Evolutionary conservation across 2,113 vertebrate species (phyloP).

Genomic region (Syngnathus typhle): DNA sequence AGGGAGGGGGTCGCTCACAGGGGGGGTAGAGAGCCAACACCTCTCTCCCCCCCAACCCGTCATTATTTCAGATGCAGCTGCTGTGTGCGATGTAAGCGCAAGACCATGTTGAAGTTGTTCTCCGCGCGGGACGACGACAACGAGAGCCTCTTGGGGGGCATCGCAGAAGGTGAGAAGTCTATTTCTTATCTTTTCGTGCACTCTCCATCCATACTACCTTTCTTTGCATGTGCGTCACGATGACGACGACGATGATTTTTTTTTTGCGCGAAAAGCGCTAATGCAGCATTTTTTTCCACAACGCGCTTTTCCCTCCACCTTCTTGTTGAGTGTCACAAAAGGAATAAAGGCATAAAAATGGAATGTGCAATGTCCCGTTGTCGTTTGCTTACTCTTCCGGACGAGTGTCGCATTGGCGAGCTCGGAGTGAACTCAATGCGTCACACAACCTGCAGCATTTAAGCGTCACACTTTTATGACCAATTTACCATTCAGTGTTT

Average conservation of each 20-base stretch:
- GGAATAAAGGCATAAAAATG: neutral
- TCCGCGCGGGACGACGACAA: slow-evolving; percentile 66
- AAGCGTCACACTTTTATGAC: neutral
- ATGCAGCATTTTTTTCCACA: slow-evolving; percentile 45
- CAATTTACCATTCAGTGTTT: neutral
- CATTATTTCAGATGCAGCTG: slow-evolving; percentile 17
- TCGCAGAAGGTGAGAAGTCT: slow-evolving; percentile 57
- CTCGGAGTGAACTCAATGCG: slow-evolving; percentile 57
- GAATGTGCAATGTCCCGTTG: neutral
- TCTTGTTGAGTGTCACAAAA: neutral
- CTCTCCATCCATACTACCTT: neutral
- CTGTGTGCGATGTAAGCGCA: slow-evolving; percentile 35
- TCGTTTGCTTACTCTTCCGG: slow-evolving; percentile 6
- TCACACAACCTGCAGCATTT: slow-evolving; percentile 31
- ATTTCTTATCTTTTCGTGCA: neutral
- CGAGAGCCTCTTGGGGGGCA: slow-evolving; percentile 62
- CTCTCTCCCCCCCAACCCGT: slow-evolving; percentile 28
- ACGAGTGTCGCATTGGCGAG: slow-evolving; percentile 72
- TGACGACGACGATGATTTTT: slow-evolving; percentile 27
- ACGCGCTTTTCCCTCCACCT: no score
- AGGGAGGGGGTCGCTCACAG: slow-evolving; percentile 37
- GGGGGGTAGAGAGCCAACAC: slow-evolving; percentile 39
- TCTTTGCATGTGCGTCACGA: slow-evolving; percentile 7
- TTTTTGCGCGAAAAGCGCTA: slow-evolving; percentile 45
- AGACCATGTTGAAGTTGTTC: slow-evolving; percentile 69